Evolutionary conservation across 1,140 invertebrate species (phyloP).

Genomic region (Capitella teleta): DNA sequence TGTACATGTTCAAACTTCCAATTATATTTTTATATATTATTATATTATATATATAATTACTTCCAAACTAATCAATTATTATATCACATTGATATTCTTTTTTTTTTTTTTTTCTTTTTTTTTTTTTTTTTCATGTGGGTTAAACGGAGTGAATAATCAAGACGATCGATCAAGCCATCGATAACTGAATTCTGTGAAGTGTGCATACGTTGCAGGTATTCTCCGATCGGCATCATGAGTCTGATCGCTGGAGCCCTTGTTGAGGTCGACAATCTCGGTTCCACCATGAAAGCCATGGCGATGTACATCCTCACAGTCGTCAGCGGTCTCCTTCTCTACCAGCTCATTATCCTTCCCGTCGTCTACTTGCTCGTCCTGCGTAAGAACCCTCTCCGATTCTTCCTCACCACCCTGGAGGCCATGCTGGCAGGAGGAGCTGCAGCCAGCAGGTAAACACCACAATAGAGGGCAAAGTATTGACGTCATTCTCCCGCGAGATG

Average conservation of each 20-base stretch:
- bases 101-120: no score
- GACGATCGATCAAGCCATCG: no score
- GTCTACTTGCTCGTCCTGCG: neutral
- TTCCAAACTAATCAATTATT: no score
- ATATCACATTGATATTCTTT: no score
- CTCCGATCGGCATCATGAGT: neutral
- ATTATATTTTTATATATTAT: no score
- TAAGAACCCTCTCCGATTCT: neutral
- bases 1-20: no score
- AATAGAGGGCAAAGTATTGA: neutral
- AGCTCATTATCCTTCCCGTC: neutral
- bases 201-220: no score
- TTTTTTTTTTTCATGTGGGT: no score
- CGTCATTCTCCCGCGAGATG: neutral
- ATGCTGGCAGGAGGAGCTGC: neutral
- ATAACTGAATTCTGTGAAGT: no score
- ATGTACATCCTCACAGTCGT: neutral
- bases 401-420: neutral
- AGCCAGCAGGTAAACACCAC: neutral
- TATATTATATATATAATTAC: no score
- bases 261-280: neutral
- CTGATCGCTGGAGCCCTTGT: neutral
- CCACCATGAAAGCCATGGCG: neutral
- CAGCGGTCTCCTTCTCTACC: neutral
- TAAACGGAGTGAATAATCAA: no score